Percentiles rank a stretch among this genome's conserved stretches.
phyloP scores from a whole-genome alignment of 1,140 invertebrate species.

The Pogonomyrmex barbatus region DNA sequence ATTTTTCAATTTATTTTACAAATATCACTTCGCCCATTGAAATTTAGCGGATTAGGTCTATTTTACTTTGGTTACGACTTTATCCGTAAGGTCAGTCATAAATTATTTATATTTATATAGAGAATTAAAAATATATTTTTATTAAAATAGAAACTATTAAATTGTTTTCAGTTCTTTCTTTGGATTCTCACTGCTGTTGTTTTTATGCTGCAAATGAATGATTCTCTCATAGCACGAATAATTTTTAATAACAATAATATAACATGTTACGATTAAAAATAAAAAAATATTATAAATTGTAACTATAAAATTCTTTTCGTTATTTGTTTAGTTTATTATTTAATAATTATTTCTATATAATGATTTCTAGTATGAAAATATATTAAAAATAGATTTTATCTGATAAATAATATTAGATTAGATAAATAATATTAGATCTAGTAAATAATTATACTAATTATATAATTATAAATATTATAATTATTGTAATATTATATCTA shows the following conservation, averaged over 20 bases:
- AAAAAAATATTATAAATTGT: neutral
- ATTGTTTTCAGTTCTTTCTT: constrained; percentile 28
- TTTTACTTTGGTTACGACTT: constrained; percentile 40
- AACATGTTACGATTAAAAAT: neutral
- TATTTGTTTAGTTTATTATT: neutral
- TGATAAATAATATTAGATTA: no score
- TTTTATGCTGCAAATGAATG: constrained; percentile 33
- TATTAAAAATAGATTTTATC: neutral
- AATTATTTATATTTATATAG: neutral
- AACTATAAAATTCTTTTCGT: neutral
- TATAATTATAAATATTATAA: neutral
- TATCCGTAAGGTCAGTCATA: constrained; percentile 1
- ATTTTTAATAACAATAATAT: neutral
- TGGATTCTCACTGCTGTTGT: neutral
- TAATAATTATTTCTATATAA: neutral
- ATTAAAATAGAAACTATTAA: neutral
- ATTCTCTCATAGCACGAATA: neutral
- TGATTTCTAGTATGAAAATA: neutral
- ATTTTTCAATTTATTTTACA: constrained; percentile 23
- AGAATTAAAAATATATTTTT: neutral
- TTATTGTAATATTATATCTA: neutral
- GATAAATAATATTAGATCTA: no score
- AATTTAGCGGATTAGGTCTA: constrained; percentile 13
- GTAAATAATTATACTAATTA: neutral
- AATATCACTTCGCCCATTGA: constrained; percentile 7